Evolutionary conservation across 2,113 vertebrate species (phyloP), one percentile per base, ranked within the genome.

Genomic region (Pedetes capensis): DNA sequence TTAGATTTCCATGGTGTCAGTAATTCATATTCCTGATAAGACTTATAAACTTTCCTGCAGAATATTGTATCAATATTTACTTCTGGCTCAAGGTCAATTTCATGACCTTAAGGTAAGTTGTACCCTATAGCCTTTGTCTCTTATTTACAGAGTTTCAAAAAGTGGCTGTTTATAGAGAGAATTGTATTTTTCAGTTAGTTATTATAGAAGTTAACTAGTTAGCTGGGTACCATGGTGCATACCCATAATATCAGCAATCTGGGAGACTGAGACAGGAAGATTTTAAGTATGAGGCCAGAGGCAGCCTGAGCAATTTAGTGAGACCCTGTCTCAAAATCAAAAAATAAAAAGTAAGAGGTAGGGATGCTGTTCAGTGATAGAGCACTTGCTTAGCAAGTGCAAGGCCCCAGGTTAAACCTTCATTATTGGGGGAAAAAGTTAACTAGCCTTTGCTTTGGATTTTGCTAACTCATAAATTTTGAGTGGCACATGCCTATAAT

Each of bases 11-110:
- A 99, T 99, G 98, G 98, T 99, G 76, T 98, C 99, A 3, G 98
- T 99, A 85, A 96, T 99, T 97, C 99, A 99, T 42, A 86, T 99
- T 97, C 99, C 99, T 82, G 99, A 99, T 97, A 98, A 99, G 57
- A 99, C 97, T 95, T 99, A 99, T 96, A 98, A 98, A 42, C 98
- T 99, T 37, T 98, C 99, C 93, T 99, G 99, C 68, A 98, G 99
- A 93, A 97, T 99, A 96, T 97, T 99, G 1, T 99, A 99, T 94
- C 99, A 99, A 90, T 99, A 99, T 97, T 98, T 99, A 12, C 99
- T 99, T 86, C 99, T 99, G 59, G 98, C 98, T 86, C 99, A 99
- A 89, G 99, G 99, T 75, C 99, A 98, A 98, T 98, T 99, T 98
- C 99, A 98, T 29, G 99, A 99, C 91, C 98, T 99, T 81, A 99